Percentiles rank a stretch among this genome's conserved stretches.
Conservation (phyloP, 1,140 invertebrate species). For the Pissodes strobi region DNA sequence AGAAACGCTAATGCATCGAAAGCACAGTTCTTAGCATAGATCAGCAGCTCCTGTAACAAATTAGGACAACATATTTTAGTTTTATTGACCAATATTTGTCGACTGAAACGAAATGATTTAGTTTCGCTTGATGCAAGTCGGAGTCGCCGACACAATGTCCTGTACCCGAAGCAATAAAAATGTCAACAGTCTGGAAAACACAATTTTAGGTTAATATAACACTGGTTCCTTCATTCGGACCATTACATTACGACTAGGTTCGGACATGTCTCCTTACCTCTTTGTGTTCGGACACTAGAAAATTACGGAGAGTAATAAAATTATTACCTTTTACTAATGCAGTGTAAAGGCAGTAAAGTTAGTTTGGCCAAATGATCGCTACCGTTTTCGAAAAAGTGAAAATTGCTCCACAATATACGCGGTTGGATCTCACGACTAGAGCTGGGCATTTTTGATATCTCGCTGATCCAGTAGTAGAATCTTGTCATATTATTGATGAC, state of each 20-base stretch:
- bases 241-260: background rate
- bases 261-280: background rate
- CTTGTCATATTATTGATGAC: too few species aligned
- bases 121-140: conserved; percentile 2
- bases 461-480: too few species aligned
- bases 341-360: background rate
- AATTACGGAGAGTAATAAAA: background rate
- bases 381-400: conserved; percentile 2
- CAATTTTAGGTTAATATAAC: background rate
- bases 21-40: conserved; percentile 2
- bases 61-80: conserved; percentile 6
- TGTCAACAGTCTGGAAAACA: conserved; percentile 3
- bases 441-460: too few species aligned
- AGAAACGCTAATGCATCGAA: conserved; percentile 2
- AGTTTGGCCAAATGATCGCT: conserved; percentile 5
- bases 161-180: conserved; percentile 1
- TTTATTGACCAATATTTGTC: conserved; percentile 14
- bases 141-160: background rate
- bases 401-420: too few species aligned
- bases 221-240: background rate
- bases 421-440: too few species aligned
- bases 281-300: conserved; percentile 1
- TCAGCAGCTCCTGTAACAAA: conserved; percentile 9
- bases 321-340: background rate
- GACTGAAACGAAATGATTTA: conserved; percentile 8